Evolutionary conservation across 1,140 invertebrate genomes (phyloP), one percentile per base, ranked within the genome.

Genomic region (Bombus pyrosoma): DNA sequence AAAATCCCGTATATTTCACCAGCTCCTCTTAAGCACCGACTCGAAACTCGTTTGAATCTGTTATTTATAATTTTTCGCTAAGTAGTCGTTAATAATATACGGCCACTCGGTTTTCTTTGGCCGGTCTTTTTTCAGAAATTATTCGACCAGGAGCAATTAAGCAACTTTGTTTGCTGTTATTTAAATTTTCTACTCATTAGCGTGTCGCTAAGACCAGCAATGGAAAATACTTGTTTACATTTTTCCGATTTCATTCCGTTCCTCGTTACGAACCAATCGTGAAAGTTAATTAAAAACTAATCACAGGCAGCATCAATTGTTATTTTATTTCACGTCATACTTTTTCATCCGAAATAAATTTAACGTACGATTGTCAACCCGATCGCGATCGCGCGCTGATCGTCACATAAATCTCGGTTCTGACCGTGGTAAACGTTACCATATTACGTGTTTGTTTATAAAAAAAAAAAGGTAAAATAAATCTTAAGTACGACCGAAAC

Each of bases 251-350:
- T 76, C 47, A 8, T 18, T 59, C 6, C 22, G 5, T 37, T 76
- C 6, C 15, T 25, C 32, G 34, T 59, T 37, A 75, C n/a, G 32
- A n/a, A 75, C 6, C 43, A 37, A 75, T 75, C 15, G 32, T 43
- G 32, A 25, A 25, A 53, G n/a, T 53, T 53, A 53, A 57, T 75
- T 75, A 75, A 75, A 57, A 53, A 75, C 37, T 57, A 75, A 75
- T 57, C n/a, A 15, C 9, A 5, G 5, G 28, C 72, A 74, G 8
- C n/a, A 12, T 53, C n/a, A 9, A 75, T 53, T 75, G 18, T 53
- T 75, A 57, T 57, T 28, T 59, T 34, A 22, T 34, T 25, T 76
- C 1, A 13, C 13, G 47, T 2, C 12, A 37, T 10, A n/a, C 39
- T 28, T 28, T 57, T 76, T 76, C 22, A 59, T 37, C 0, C 0